phyloP scores from a whole-genome alignment of 2,888 invertebrate genomes.

The Scaptomyza cyrtandrae region DNA sequence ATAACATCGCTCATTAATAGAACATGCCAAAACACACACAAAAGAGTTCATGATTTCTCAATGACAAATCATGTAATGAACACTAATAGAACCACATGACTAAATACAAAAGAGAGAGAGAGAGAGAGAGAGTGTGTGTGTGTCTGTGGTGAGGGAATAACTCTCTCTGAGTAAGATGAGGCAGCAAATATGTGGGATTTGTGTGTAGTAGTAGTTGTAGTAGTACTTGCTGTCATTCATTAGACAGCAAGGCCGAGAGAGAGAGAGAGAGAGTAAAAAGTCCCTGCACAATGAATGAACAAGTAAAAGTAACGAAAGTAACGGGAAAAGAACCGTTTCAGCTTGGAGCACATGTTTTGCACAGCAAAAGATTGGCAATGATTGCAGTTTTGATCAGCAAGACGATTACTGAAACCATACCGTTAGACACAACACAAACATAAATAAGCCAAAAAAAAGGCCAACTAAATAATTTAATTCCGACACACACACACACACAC shows the following conservation, averaged over 20 bases:
- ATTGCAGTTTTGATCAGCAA: conserved; percentile 28
- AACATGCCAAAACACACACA: neutral
- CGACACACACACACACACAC: neutral
- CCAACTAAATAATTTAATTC: conserved; percentile 8
- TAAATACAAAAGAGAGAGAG: neutral
- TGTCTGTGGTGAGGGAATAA: neutral
- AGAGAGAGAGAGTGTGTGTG: neutral
- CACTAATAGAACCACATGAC: conserved; percentile 2
- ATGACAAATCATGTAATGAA: neutral
- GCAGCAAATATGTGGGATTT: conserved; percentile 9
- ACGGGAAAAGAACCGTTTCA: neutral
- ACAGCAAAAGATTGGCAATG: neutral
- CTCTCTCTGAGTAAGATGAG: conserved; percentile 35
- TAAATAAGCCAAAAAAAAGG: neutral
- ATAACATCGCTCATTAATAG: neutral
- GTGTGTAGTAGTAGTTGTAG: neutral
- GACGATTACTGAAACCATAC: conserved; percentile 4
- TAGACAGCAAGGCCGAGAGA: neutral
- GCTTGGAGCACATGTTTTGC: neutral
- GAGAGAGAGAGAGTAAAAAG: neutral
- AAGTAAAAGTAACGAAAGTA: neutral
- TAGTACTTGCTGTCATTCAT: conserved; percentile 4
- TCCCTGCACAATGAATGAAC: neutral
- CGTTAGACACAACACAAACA: neutral
- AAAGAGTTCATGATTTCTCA: conserved; percentile 8